A percentile compares a stretch with the other conserved stretches of the same genome.
These are phyloP conservation scores for Ostrea denselamellosa DNA, from an alignment of 1,140 invertebrate genomes.

Conservation along the genomic window DNA sequence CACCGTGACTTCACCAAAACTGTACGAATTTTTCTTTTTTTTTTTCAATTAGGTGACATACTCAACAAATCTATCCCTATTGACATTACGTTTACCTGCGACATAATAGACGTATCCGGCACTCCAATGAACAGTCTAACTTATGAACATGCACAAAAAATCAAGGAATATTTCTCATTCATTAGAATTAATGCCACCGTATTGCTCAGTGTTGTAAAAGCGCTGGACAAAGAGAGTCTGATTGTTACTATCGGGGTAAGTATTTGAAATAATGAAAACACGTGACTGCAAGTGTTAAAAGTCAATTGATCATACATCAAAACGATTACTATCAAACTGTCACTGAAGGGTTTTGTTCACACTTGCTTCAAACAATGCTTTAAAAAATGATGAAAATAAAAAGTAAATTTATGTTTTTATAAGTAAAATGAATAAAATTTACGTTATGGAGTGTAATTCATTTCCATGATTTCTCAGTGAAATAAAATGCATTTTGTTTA, in stretches of 20 bases:
- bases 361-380: too few relatives aligned
- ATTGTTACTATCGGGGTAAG: not conserved
- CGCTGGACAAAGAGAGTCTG: slow-evolving; percentile 5
- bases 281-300: too few relatives aligned
- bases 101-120: not conserved
- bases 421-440: too few relatives aligned
- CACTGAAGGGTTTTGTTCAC: too few relatives aligned
- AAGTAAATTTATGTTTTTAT: too few relatives aligned
- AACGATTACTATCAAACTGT: too few relatives aligned
- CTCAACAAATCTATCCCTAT: not conserved
- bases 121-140: not conserved
- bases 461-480: too few relatives aligned
- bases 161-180: not conserved
- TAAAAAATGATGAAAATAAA: too few relatives aligned
- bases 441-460: too few relatives aligned
- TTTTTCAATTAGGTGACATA: not conserved
- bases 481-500: too few relatives aligned
- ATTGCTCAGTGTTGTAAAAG: not conserved
- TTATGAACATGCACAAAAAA: not conserved
- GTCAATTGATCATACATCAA: too few relatives aligned
- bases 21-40: not conserved
- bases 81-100: not conserved
- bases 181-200: not conserved
- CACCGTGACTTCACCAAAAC: not conserved
- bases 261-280: not conserved